A percentile compares a stretch with the other conserved stretches of the same genome.
phyloP scores from a whole-genome alignment of 2,888 invertebrate genomes.

The Idaea dimidiata region DNA sequence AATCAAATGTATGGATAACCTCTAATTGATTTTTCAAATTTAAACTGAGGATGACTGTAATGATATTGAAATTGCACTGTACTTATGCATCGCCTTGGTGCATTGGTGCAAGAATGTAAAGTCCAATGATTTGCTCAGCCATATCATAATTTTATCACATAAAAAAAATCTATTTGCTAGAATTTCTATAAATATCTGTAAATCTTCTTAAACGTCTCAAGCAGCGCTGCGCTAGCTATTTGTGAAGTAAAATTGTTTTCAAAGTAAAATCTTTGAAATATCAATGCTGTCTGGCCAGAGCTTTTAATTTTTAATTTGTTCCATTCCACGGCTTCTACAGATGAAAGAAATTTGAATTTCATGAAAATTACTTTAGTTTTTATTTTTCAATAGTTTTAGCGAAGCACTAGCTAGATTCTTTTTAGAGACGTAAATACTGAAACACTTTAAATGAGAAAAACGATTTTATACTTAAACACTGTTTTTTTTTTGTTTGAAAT shows the following conservation, averaged over 20 bases:
- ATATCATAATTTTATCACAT: no score
- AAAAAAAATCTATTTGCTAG: neutral
- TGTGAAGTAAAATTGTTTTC: constrained; percentile 37
- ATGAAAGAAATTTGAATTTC: constrained; percentile 32
- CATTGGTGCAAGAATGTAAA: no score
- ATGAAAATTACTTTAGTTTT: constrained; percentile 32
- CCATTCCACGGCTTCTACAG: constrained; percentile 20
- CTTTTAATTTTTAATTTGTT: constrained; percentile 33
- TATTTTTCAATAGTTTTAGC: constrained; percentile 13
- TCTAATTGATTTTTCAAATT: no score
- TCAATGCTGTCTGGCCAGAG: constrained; percentile 20
- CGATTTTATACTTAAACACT: neutral
- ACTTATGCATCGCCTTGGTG: no score
- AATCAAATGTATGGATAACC: no score
- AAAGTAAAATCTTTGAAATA: constrained; percentile 16
- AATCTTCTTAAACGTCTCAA: neutral
- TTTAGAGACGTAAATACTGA: constrained; percentile 7
- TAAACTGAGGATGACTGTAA: no score
- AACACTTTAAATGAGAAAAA: neutral
- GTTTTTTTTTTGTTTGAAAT: no score
- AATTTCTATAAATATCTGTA: neutral
- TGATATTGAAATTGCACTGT: no score
- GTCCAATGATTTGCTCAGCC: no score
- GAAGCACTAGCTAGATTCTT: constrained; percentile 13
- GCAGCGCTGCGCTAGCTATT: neutral